Percentiles rank a stretch among this genome's conserved stretches.
Evolutionary conservation across 2,113 vertebrate genomes (phyloP).

Genomic region (Abramis brama): DNA sequence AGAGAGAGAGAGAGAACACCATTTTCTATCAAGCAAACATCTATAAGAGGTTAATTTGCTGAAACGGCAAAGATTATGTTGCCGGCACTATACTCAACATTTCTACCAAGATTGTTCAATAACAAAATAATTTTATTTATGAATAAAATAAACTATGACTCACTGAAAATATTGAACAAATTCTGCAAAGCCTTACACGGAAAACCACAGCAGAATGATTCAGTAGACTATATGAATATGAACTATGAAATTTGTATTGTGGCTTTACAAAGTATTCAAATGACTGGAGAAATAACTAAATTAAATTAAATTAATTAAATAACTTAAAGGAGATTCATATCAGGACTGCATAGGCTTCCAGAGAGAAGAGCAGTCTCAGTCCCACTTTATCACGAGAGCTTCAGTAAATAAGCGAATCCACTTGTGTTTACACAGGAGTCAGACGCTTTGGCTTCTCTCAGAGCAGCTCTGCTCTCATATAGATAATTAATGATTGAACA

Average conservation of each 20-base stretch:
- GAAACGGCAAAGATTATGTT: conserved; percentile 14
- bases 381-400: conserved; percentile 39
- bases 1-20: not conserved
- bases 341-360: not conserved
- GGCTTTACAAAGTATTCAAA: not conserved
- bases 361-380: not conserved
- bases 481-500: conserved; percentile 55
- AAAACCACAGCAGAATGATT: not conserved
- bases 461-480: conserved; percentile 35
- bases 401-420: conserved; percentile 54
- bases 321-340: not conserved
- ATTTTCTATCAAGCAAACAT: not conserved
- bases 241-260: conserved; percentile 1
- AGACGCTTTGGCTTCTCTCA: conserved; percentile 38
- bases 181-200: not conserved
- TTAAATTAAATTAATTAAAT: not conserved
- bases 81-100: not conserved
- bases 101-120: conserved; percentile 1
- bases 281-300: not conserved
- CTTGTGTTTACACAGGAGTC: conserved; percentile 44
- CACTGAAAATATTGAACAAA: not conserved
- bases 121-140: not conserved
- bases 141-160: not conserved
- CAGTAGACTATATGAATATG: not conserved
- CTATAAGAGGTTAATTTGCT: conserved; percentile 27